These are phyloP conservation scores for Zophobas atratus DNA, from an alignment of 1,140 invertebrate genomes.

Conservation along the genomic window DNA sequence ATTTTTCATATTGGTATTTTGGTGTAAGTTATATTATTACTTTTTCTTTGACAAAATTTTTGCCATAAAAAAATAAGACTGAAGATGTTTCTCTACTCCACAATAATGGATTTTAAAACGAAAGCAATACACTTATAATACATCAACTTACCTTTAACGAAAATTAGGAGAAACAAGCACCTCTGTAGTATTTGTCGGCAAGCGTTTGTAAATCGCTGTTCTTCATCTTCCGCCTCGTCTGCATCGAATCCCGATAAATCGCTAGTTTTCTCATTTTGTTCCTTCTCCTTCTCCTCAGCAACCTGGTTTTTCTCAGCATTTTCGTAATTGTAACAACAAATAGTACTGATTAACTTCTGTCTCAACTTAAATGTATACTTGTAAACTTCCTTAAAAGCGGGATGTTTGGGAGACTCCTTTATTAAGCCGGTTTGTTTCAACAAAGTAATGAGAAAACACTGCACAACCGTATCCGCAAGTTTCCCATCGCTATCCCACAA, in stretches of 20 bases:
- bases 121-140: neutral
- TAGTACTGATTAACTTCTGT: conserved; percentile 60
- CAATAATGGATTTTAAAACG: too few species aligned
- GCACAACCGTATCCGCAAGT: conserved; percentile 70
- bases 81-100: too few species aligned
- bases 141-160: conserved; percentile 60
- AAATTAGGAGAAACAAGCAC: conserved; percentile 63
- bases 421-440: conserved; percentile 72
- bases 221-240: conserved; percentile 20
- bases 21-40: too few species aligned
- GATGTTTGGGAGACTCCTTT: conserved; percentile 52
- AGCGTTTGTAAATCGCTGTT: conserved; percentile 51
- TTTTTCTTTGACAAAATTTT: too few species aligned
- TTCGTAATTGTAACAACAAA: conserved; percentile 56
- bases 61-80: too few species aligned
- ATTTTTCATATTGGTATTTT: too few species aligned
- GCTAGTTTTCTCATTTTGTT: conserved; percentile 29
- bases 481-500: conserved; percentile 69
- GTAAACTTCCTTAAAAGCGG: conserved; percentile 60
- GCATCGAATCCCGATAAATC: neutral
- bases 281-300: conserved; percentile 51
- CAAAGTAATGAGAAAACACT: conserved; percentile 71
- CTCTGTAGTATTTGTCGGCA: conserved; percentile 60
- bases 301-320: conserved; percentile 42
- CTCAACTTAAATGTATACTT: conserved; percentile 54